Evolutionary conservation across 1,140 invertebrate species (phyloP), one percentile per base, ranked within the genome.

Genomic region (Ganaspis sp.): DNA sequence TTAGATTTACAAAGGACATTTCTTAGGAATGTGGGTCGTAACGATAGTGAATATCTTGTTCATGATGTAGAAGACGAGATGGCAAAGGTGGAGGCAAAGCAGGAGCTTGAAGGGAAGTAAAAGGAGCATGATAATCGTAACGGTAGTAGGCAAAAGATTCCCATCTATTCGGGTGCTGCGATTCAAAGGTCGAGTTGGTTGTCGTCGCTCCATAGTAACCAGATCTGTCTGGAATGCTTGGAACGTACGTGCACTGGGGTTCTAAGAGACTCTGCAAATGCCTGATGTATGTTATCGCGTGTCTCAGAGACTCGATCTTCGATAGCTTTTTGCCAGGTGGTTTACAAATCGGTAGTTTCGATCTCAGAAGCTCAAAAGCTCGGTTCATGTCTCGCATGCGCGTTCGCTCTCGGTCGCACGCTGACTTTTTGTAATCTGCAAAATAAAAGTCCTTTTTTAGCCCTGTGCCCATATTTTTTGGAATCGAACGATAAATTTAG

Each of bases 321-420:
- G 96, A 96, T 78, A 97, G 93, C 87, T 97, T 97, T 87, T 97
- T 97, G n/a, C 96, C 96, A 9, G 95, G 95, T 0, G 96, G 96
- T 84, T 97, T 97, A 58, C 93, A 94, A 45, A 94, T 93, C 1
- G 96, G 96, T 70, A 97, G 88, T 85, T 95, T 94, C 26, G 95
- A 94, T 45, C 96, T 92, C 19, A 97, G 89, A 29, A 94, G 86
- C 83, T 97, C 96, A 83, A 96, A 97, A 0, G 96, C 96, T 53
- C 94, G 92, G 87, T 97, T 97, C 96, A 97, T 97, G 80, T 97
- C 96, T 0, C 95, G 91, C 96, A 97, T 97, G 40, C 96, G 90
- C 0, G 95, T 96, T 15, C 96, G 89, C 86, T 97, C 96, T 42
- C 96, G 91, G 83, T 97, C 96, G 84, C 96, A 97, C 0, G 96